Evolutionary conservation across 2,888 invertebrate genomes (phyloP).

Genomic region (Nebria salina): DNA sequence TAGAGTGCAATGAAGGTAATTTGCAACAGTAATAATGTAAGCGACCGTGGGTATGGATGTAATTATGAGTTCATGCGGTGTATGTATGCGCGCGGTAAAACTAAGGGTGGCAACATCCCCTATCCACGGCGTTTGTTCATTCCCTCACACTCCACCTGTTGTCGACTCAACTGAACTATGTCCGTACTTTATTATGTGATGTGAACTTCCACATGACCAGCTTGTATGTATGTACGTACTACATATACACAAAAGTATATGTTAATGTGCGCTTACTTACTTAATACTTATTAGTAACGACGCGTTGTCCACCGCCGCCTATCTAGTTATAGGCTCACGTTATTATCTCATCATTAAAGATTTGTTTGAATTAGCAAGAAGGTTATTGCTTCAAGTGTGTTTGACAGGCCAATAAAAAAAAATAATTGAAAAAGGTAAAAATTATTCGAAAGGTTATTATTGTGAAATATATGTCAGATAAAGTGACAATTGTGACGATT

Average conservation of each 20-base stretch:
- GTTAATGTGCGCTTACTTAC: no score
- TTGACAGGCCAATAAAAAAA: background rate
- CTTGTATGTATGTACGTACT: background rate
- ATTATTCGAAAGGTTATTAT: background rate
- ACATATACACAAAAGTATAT: no score
- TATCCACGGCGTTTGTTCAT: background rate
- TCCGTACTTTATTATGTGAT: constrained; percentile 20
- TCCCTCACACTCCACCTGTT: constrained; percentile 35
- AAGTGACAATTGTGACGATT: background rate
- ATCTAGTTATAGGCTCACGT: no score
- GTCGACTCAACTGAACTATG: constrained; percentile 27
- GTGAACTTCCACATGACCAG: constrained; percentile 21
- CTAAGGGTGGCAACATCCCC: constrained; percentile 6
- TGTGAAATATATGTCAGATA: background rate
- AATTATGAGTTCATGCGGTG: constrained; percentile 40
- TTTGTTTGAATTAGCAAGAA: background rate
- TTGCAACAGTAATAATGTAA: constrained; percentile 40
- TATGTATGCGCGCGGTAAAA: constrained; percentile 7
- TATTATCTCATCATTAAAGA: background rate
- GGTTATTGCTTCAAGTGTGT: background rate
- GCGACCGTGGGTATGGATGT: constrained; percentile 11
- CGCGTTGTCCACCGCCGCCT: no score
- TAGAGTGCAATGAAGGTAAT: constrained; percentile 35
- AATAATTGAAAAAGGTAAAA: background rate
- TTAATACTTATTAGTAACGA: no score